phyloP scores from a whole-genome alignment of 2,888 invertebrate genomes.

The Bombylius major region DNA sequence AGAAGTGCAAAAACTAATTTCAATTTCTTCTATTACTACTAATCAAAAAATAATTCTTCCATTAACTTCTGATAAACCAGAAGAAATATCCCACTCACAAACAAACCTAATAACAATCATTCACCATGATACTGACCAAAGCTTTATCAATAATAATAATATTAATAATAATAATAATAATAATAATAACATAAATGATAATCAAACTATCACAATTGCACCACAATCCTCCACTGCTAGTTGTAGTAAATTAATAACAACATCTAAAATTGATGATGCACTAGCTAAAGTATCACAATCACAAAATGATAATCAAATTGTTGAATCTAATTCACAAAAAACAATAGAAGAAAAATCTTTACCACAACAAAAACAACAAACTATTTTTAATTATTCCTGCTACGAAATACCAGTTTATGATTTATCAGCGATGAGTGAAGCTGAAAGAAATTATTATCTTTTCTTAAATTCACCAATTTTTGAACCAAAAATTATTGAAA shows the following conservation, averaged over 20 bases:
- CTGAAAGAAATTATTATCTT: slow-evolving; percentile 17
- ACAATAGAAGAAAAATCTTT: not conserved
- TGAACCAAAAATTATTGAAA: slow-evolving; percentile 8
- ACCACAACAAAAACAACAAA: not conserved
- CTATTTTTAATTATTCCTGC: slow-evolving; percentile 5
- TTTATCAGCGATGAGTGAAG: slow-evolving; percentile 15
- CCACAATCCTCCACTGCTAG: slow-evolving; percentile 1
- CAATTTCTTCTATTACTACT: not conserved
- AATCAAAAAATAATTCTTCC: not conserved
- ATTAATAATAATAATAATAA: not conserved
- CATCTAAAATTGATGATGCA: not conserved
- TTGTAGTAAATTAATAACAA: slow-evolving; percentile 7
- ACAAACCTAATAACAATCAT: slow-evolving; percentile 4
- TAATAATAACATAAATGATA: slow-evolving; percentile 5
- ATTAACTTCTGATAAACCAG: not conserved
- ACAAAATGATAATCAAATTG: not conserved
- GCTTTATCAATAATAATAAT: not conserved
- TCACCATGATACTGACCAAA: slow-evolving; percentile 2
- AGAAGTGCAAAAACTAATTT: slow-evolving; percentile 7
- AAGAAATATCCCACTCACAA: slow-evolving; percentile 3
- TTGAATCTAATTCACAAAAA: no score
- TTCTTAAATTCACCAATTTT: slow-evolving; percentile 13
- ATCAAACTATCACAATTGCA: slow-evolving; percentile 7
- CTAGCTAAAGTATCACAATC: not conserved
- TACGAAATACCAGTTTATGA: slow-evolving; percentile 18